A percentile compares a stretch with the other conserved stretches of the same genome.
These are phyloP conservation scores for Cyclophora albipunctata DNA, from an alignment of 2,888 invertebrate genomes.

Conservation along the genomic window DNA sequence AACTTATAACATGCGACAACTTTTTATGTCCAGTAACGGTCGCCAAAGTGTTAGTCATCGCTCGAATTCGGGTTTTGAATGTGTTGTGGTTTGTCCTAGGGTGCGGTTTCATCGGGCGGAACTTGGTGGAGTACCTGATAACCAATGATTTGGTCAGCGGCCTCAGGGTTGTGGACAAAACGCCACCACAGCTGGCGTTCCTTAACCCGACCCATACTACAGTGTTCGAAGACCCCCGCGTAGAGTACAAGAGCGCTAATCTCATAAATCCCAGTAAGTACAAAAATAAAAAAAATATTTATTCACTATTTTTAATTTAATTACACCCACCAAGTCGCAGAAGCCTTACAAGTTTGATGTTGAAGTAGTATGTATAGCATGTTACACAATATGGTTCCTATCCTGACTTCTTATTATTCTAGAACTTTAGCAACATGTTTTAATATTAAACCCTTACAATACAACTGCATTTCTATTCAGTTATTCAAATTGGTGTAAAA, in stretches of 20 bases:
- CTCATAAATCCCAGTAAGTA: conserved; percentile 88
- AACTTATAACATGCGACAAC: conserved; percentile 10
- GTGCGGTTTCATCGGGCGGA: conserved; percentile 94
- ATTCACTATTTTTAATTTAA: background rate
- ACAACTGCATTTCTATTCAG: too few species aligned
- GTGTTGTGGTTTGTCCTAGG: conserved; percentile 74
- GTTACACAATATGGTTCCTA: too few species aligned
- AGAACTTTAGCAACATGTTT: too few species aligned
- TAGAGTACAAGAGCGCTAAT: conserved; percentile 94
- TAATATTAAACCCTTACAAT: too few species aligned
- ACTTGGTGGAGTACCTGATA: conserved; percentile 87
- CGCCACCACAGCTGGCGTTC: conserved; percentile 95
- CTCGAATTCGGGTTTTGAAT: conserved; percentile 25
- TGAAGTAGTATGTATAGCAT: too few species aligned
- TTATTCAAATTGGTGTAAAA: too few species aligned
- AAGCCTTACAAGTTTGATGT: too few species aligned
- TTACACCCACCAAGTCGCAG: too few species aligned
- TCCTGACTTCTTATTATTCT: too few species aligned
- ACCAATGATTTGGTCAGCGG: conserved; percentile 83
- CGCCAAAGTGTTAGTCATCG: conserved; percentile 61
- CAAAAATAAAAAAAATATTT: conserved; percentile 5
- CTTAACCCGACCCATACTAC: conserved; percentile 83
- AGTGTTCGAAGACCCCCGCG: conserved; percentile 82
- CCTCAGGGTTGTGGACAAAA: conserved; percentile 91
- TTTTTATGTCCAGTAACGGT: conserved; percentile 51